Evolutionary conservation across 2,113 vertebrate species (phyloP).

Genomic region (Pituophis catenifer): DNA sequence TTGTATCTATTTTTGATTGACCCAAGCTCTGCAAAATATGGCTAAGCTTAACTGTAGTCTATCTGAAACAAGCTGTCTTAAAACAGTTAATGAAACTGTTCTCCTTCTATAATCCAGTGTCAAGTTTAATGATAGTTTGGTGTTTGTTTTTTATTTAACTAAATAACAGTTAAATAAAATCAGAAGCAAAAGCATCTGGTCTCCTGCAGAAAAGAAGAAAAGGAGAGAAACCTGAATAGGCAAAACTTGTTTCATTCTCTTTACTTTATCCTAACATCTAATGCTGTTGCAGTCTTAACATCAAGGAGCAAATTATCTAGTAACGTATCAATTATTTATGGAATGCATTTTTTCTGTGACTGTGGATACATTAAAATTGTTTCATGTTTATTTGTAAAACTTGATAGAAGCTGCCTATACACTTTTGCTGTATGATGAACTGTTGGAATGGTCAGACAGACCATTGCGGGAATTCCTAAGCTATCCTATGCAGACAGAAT

Average conservation of each 20-base stretch:
- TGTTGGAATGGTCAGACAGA: conserved; percentile 94
- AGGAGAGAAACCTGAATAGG: not conserved
- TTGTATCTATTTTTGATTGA: not conserved
- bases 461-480: conserved; percentile 92
- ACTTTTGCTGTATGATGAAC: conserved; percentile 90
- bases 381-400: not conserved
- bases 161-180: not conserved
- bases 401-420: conserved; percentile 92
- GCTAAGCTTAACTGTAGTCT: not conserved
- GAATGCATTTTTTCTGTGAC: not conserved
- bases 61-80: not conserved
- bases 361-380: not conserved
- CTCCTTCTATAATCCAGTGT: not conserved
- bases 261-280: not conserved
- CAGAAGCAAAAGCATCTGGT: not conserved
- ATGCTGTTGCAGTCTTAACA: not conserved
- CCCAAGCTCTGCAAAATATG: not conserved
- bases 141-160: not conserved
- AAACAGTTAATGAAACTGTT: not conserved
- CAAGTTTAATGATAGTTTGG: not conserved
- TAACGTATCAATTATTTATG: not conserved
- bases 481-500: conserved; percentile 97
- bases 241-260: not conserved
- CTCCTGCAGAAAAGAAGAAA: not conserved
- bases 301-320: not conserved